Evolutionary conservation across 2,113 vertebrate genomes (phyloP).

Genomic region (Pampusana beccarii): DNA sequence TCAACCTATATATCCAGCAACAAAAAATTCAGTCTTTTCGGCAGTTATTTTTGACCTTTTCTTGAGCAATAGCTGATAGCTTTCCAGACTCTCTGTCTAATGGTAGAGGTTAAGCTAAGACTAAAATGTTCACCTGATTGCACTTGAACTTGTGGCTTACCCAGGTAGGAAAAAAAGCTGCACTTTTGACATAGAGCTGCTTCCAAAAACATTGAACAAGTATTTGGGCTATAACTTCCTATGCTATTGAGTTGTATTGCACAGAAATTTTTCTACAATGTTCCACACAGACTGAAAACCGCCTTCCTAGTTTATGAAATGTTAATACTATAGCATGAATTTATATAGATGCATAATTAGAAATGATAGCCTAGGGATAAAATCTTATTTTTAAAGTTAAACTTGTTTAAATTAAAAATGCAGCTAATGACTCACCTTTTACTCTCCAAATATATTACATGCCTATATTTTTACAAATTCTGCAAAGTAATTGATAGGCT

Average conservation of each 20-base stretch:
- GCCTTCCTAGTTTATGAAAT: conserved; percentile 61
- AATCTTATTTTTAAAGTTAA: conserved; percentile 66
- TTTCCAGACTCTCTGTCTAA: conserved; percentile 19
- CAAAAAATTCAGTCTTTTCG: neutral
- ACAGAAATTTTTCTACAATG: conserved; percentile 16
- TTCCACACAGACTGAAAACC: conserved; percentile 42
- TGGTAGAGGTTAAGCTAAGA: conserved; percentile 17
- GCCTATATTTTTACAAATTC: neutral
- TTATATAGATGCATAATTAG: conserved; percentile 68
- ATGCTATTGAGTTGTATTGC: conserved; percentile 25
- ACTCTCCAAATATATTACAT: neutral
- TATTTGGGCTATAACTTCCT: conserved; percentile 27
- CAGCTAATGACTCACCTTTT: conserved; percentile 41
- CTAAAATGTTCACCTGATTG: conserved; percentile 29
- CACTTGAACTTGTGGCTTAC: neutral
- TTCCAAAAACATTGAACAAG: conserved; percentile 10
- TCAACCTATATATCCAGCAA: neutral
- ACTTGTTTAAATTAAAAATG: conserved; percentile 65
- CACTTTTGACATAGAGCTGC: neutral
- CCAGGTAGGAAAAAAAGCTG: neutral
- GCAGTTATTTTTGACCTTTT: conserved; percentile 46
- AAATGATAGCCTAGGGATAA: conserved; percentile 63
- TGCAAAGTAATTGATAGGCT: neutral
- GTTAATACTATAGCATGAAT: conserved; percentile 53
- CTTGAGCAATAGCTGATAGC: conserved; percentile 1